phyloP scores from a whole-genome alignment of 2,888 invertebrate genomes.

The Ariolimax columbianus region DNA sequence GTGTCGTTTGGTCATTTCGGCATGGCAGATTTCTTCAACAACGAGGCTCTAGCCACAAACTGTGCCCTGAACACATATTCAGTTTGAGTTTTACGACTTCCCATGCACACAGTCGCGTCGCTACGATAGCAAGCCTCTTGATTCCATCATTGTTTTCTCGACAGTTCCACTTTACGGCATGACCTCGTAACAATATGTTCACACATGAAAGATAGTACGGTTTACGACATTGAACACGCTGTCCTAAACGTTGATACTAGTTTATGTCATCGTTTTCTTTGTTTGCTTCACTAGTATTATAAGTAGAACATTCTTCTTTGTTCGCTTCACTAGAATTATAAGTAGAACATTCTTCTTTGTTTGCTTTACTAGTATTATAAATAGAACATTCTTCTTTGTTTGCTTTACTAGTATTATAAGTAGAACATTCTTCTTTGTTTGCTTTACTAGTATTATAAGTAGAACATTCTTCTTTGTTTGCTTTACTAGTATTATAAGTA shows the following conservation, averaged over 20 bases:
- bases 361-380: too few relatives aligned
- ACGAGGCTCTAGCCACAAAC: neutral
- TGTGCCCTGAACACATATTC: neutral
- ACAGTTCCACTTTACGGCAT: slow-evolving; percentile 29
- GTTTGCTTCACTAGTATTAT: too few relatives aligned
- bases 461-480: too few relatives aligned
- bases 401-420: too few relatives aligned
- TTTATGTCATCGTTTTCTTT: too few relatives aligned
- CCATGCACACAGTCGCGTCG: neutral
- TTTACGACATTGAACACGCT: slow-evolving; percentile 17
- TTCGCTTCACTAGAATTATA: too few relatives aligned
- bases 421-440: too few relatives aligned
- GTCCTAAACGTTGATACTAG: slow-evolving; percentile 5
- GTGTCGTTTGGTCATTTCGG: neutral
- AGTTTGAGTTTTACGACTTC: slow-evolving; percentile 7
- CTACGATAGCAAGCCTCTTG: slow-evolving; percentile 13
- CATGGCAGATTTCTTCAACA: neutral
- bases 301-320: too few relatives aligned
- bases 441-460: too few relatives aligned
- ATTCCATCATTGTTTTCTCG: slow-evolving; percentile 11
- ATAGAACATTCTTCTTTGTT: too few relatives aligned
- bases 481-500: too few relatives aligned
- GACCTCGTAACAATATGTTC: slow-evolving; percentile 31
- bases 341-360: too few relatives aligned
- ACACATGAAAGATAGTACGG: slow-evolving; percentile 34